A percentile compares a stretch with the other conserved stretches of the same genome.
Evolutionary conservation across 2,113 vertebrate genomes (phyloP).

Genomic region (Etheostoma cragini): DNA sequence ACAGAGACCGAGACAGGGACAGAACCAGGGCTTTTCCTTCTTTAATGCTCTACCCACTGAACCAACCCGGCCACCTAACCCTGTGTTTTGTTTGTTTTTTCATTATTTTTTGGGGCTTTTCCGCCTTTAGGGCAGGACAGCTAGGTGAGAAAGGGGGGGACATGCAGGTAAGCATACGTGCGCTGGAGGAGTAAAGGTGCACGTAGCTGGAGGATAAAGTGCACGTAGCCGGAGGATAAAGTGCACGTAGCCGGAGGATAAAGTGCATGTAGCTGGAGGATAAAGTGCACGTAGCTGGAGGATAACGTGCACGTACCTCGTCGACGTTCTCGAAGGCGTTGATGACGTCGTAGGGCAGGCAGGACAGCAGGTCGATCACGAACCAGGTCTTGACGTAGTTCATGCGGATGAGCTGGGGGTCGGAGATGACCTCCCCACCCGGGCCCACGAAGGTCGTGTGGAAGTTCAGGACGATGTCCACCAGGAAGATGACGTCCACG

Average conservation of each 20-base stretch:
- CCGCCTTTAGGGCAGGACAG: too few species aligned
- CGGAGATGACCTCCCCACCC: slow-evolving; percentile 96
- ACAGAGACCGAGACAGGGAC: too few species aligned
- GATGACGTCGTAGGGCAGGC: slow-evolving; percentile 97
- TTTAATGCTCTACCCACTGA: too few species aligned
- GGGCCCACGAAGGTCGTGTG: slow-evolving; percentile 98
- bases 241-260: too few species aligned
- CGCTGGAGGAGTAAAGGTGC: too few species aligned
- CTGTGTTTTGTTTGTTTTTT: too few species aligned
- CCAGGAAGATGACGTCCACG: slow-evolving; percentile 96
- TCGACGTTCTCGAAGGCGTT: slow-evolving; percentile 99
- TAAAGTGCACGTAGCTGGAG: rapidly evolving
- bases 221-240: too few species aligned
- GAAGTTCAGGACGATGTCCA: slow-evolving; percentile 98
- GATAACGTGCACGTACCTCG: slow-evolving; percentile 69
- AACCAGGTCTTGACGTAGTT: slow-evolving; percentile 99
- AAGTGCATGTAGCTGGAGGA: rapidly evolving
- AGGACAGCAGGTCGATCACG: slow-evolving; percentile 96
- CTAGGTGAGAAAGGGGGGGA: too few species aligned
- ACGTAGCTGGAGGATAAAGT: rapidly evolving
- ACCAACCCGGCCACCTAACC: too few species aligned
- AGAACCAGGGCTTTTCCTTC: too few species aligned
- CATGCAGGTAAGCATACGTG: too few species aligned
- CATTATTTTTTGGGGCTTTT: too few species aligned
- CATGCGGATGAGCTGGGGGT: slow-evolving; percentile 97